A percentile compares a stretch with the other conserved stretches of the same genome.
These are phyloP conservation scores for Hylia prasina DNA, from an alignment of 2,113 vertebrate species.

Conservation along the genomic window DNA sequence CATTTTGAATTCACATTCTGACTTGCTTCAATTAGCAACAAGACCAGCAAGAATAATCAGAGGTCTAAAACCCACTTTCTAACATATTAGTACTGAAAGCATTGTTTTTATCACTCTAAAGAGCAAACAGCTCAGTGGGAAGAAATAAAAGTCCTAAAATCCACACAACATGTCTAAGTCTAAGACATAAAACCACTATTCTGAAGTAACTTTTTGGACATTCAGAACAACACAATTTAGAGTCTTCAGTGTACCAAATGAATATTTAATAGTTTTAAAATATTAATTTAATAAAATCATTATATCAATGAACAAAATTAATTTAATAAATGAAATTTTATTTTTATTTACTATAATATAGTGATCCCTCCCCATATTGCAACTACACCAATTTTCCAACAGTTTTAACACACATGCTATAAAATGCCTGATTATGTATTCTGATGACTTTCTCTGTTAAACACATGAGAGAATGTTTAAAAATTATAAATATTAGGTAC, in stretches of 20 bases:
- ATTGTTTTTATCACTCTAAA: neutral
- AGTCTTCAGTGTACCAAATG: neutral
- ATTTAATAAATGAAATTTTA: neutral
- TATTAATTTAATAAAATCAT: neutral
- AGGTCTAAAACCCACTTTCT: neutral
- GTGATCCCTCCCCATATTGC: neutral
- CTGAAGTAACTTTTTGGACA: neutral
- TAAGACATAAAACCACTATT: neutral
- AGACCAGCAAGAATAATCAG: neutral
- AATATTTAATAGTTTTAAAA: neutral
- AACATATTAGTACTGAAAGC: neutral
- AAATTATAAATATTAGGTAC: constrained; percentile 62
- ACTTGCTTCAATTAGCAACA: neutral
- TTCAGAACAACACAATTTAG: neutral
- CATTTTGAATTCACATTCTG: neutral
- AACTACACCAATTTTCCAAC: neutral
- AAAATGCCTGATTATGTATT: neutral
- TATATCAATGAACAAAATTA: neutral
- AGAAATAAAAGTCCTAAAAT: neutral
- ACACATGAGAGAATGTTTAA: neutral
- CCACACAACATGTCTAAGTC: neutral
- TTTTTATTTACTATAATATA: neutral
- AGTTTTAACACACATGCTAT: neutral
- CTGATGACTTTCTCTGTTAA: neutral
- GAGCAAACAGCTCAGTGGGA: neutral